These are phyloP conservation scores for Deilephila porcellus DNA, from an alignment of 2,888 invertebrate species.

Conservation along the genomic window DNA sequence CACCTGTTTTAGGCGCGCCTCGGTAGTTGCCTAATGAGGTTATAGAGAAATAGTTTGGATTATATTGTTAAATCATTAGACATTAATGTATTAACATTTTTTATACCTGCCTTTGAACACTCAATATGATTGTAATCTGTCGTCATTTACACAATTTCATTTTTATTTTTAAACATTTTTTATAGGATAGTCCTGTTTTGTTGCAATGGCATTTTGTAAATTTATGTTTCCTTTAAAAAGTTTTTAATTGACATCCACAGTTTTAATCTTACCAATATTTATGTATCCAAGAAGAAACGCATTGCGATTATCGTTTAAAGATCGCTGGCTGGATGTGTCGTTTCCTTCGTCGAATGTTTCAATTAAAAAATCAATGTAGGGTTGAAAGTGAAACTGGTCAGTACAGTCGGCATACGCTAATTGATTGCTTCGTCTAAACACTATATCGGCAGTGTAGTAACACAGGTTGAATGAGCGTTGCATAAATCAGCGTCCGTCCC, in stretches of 20 bases:
- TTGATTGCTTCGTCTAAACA: constrained; percentile 38
- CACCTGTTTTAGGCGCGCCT: background rate
- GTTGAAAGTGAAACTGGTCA: background rate
- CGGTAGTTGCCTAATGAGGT: background rate
- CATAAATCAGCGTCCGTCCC: constrained; percentile 52
- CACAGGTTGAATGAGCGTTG: constrained; percentile 50
- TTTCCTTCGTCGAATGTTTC: background rate
- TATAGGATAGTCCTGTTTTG: background rate
- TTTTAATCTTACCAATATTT: background rate
- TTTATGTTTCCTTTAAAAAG: constrained; percentile 1
- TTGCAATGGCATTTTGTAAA: background rate
- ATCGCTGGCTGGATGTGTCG: constrained; percentile 3
- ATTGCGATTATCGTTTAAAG: background rate
- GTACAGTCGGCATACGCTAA: constrained; percentile 31
- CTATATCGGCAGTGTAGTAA: constrained; percentile 45
- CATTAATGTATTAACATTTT: background rate
- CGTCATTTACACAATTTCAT: background rate
- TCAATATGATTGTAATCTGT: background rate
- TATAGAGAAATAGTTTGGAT: background rate
- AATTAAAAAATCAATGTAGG: constrained; percentile 5
- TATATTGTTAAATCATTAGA: background rate
- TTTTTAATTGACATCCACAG: background rate
- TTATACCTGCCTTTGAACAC: no score
- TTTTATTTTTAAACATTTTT: background rate
- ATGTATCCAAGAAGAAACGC: background rate